A percentile compares a stretch with the other conserved stretches of the same genome.
phyloP scores from a whole-genome alignment of 2,113 vertebrate species.

The Addax nasomaculatus region DNA sequence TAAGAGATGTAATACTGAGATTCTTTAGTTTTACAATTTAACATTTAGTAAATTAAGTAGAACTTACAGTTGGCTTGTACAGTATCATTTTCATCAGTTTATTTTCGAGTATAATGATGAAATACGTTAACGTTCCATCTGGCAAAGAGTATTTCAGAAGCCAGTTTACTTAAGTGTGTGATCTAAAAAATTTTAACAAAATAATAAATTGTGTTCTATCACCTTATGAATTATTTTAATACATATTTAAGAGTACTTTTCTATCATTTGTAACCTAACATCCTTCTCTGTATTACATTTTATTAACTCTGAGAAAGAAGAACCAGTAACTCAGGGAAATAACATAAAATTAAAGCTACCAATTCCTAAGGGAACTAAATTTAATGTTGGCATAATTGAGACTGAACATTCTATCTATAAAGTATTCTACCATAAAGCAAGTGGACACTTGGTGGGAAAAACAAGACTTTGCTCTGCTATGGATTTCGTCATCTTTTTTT shows the following conservation, averaged over 20 bases:
- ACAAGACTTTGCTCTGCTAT: background rate
- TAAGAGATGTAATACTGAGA: background rate
- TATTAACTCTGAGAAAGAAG: slow-evolving; percentile 17
- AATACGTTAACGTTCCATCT: background rate
- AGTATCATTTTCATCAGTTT: background rate
- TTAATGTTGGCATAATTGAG: background rate
- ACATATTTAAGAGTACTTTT: slow-evolving; percentile 4
- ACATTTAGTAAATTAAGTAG: background rate
- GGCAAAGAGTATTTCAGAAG: background rate
- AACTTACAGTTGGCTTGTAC: background rate
- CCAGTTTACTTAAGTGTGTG: background rate
- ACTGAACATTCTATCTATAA: background rate
- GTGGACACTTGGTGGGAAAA: background rate
- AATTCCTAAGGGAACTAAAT: slow-evolving; percentile 17
- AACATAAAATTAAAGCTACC: slow-evolving; percentile 4
- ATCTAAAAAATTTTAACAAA: background rate
- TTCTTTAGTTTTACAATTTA: background rate
- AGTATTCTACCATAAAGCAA: background rate
- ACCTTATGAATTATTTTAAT: slow-evolving; percentile 4
- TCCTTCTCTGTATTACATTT: slow-evolving; percentile 23
- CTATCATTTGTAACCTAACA: background rate
- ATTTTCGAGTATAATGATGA: slow-evolving; percentile 31
- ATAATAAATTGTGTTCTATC: background rate
- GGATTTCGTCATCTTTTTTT: background rate
- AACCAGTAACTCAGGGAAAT: background rate